These are phyloP conservation scores for Cossypha caffra DNA, from an alignment of 2,797 vertebrate species.

Conservation along the genomic window DNA sequence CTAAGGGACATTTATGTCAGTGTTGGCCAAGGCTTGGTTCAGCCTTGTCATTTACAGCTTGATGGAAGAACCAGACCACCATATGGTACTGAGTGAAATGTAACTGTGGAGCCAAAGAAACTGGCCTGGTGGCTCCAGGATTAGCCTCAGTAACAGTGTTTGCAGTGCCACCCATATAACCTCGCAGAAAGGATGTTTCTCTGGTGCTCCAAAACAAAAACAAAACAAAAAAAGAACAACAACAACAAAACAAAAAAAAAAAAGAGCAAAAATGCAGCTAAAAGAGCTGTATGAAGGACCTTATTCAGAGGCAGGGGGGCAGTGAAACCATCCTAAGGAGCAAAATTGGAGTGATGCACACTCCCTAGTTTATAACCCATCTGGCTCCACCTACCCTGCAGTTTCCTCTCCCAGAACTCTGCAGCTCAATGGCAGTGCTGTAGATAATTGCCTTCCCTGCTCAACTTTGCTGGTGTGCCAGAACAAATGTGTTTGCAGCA, in stretches of 20 bases:
- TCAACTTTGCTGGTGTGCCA: background rate
- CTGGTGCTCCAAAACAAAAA: background rate
- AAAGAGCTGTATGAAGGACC: background rate
- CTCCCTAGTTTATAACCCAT: background rate
- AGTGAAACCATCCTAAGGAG: background rate
- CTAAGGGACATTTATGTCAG: background rate
- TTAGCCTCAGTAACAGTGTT: background rate
- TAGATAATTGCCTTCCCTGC: background rate
- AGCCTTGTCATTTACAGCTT: background rate
- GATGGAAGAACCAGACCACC: background rate
- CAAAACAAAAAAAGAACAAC: too few relatives aligned
- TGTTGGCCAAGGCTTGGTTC: background rate
- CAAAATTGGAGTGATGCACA: background rate
- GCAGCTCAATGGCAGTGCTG: background rate
- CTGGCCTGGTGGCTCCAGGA: background rate
- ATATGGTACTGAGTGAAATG: background rate
- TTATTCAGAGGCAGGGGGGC: background rate
- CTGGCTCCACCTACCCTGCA: background rate
- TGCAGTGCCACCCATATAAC: too few relatives aligned
- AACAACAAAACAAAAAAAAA: background rate
- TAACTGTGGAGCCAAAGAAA: background rate
- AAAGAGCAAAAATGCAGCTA: background rate
- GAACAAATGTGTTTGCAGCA: background rate
- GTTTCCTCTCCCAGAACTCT: background rate
- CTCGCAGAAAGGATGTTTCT: background rate